A percentile compares a stretch with the other conserved stretches of the same genome.
phyloP scores from a whole-genome alignment of 2,797 vertebrate genomes.

The Clarias platycephalus region DNA sequence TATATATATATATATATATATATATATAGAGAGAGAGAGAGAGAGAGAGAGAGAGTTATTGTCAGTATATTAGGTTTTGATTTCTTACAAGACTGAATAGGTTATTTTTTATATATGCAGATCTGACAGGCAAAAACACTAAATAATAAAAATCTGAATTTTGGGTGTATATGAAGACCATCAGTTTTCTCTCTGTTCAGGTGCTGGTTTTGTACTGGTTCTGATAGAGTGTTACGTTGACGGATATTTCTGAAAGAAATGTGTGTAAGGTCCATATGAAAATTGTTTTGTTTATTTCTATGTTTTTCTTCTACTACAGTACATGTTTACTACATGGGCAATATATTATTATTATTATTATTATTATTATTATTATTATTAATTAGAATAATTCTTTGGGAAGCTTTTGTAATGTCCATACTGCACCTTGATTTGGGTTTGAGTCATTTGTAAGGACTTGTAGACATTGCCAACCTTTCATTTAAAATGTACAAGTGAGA shows the following conservation, averaged over 20 bases:
- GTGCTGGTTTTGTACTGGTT: not conserved
- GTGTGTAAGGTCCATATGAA: not conserved
- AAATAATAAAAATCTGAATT: not conserved
- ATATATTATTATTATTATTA: not conserved
- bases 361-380: not conserved
- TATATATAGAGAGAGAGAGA: no score
- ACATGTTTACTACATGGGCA: not conserved
- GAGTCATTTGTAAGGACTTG: not conserved
- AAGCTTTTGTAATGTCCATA: not conserved
- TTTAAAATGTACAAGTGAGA: constrained; percentile 7
- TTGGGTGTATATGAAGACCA: not conserved
- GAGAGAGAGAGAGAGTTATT: no score
- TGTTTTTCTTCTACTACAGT: not conserved
- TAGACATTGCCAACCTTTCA: not conserved
- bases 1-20: no score
- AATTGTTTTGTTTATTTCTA: not conserved
- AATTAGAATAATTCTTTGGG: not conserved
- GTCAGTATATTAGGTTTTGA: no score
- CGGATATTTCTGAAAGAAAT: not conserved
- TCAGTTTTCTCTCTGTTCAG: not conserved
- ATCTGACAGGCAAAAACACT: not conserved
- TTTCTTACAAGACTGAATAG: not conserved
- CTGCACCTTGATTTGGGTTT: not conserved
- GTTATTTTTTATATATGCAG: not conserved
- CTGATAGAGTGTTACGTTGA: not conserved